phyloP scores from a whole-genome alignment of 2,113 vertebrate genomes.

The Bos javanicus region DNA sequence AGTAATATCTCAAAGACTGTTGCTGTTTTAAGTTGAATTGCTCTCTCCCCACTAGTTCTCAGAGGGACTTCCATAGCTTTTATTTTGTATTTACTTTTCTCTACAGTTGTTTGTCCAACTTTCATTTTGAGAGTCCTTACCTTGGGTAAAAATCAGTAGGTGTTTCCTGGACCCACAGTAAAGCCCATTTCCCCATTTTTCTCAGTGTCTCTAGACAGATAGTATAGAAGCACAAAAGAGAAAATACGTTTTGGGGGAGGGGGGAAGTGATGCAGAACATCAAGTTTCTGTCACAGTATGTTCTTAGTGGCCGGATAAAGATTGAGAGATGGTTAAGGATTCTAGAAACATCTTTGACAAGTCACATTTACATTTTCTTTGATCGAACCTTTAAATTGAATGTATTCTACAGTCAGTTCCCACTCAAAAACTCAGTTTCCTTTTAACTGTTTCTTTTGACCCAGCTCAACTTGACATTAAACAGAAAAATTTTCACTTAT shows the following conservation, averaged over 20 bases:
- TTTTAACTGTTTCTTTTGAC: constrained; percentile 17
- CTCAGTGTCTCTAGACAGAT: neutral
- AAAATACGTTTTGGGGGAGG: neutral
- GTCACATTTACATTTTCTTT: neutral
- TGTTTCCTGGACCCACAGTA: neutral
- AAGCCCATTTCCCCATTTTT: neutral
- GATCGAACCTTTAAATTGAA: constrained; percentile 1
- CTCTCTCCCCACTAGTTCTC: neutral
- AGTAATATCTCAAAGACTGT: constrained; percentile 9
- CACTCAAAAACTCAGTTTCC: neutral
- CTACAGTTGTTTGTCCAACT: constrained; percentile 33
- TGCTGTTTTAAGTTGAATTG: constrained; percentile 26
- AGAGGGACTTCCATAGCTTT: neutral
- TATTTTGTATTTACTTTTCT: constrained; percentile 45
- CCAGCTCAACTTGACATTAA: constrained; percentile 42
- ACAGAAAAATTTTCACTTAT: neutral
- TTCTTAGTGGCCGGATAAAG: neutral
- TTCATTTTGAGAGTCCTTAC: constrained; percentile 2
- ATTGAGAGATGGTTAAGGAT: neutral
- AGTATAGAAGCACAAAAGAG: neutral
- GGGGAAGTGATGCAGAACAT: neutral
- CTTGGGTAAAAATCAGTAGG: neutral
- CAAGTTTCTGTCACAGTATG: neutral
- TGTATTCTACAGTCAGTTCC: neutral
- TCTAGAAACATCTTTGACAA: neutral